Base-by-base conservation (phyloP, 2,113 vertebrate genomes). In the Rhinoptilus africanus region DNA sequence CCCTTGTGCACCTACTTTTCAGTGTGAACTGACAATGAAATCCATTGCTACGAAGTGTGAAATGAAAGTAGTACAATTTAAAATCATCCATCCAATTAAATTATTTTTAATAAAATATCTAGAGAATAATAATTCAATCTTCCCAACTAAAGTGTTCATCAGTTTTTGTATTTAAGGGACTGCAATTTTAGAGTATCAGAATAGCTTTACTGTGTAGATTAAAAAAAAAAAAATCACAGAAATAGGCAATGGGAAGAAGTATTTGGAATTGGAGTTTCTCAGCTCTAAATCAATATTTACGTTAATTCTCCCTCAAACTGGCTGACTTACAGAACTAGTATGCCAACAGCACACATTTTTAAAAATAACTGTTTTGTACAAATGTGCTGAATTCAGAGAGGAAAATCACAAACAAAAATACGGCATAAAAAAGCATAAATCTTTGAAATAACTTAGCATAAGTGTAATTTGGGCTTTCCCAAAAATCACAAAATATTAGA, bases 121-220 rank as follows among this genome's bases (percentile, higher is more conserved):
- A 50, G 4, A 34, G 3, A 62, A 51, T 56, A 87, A 94, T 60
- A 91, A 71, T 93, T 79, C 32, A 19, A 3, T 87, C 35, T 77
- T 67, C 34, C 56, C 8, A 84, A 34, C 18, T 82, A 88, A 86
- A 95, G 2, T 9, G 23, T 69, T 64, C 32, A 84, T 43, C 18
- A 78, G 41, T 14, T 35, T 88, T 92, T 86, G 12, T 12, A 32
- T 89, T 47, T 47, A 67, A 35, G 15, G 59, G 14, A 72, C 12
- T 39, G 3, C 9, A 76, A 43, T 51, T 76, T 88, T 63, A 85
- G 16, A 91, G 19, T 91, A 67, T 75, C 90, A 95, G 85, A 97
- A 96, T 69, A 95, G 45, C 56, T 97, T 96, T 84, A 92, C 75
- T 66, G 14, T 91, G 82, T 92, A 96, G 10, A 81, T 51, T 30